A percentile compares a stretch with the other conserved stretches of the same genome.
Evolutionary conservation across 2,888 invertebrate species (phyloP).

Genomic region (Drosophila borealis): DNA sequence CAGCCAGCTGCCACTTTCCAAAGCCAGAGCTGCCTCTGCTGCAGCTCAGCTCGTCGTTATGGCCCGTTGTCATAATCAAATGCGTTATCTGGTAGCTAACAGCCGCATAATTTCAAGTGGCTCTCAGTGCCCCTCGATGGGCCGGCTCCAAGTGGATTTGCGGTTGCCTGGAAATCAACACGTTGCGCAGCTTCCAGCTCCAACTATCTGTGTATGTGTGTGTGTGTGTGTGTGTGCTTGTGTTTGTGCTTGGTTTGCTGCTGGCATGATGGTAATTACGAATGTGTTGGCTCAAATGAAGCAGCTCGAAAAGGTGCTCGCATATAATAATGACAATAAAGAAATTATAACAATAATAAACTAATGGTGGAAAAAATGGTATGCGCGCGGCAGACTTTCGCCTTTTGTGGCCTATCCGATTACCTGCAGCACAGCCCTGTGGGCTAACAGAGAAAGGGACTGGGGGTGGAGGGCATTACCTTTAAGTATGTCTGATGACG

Average conservation of each 20-base stretch:
- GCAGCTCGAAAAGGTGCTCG: slow-evolving; percentile 60
- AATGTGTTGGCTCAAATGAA: slow-evolving; percentile 65
- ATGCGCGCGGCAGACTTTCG: slow-evolving; percentile 62
- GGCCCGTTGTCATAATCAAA: slow-evolving; percentile 76
- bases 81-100: slow-evolving; percentile 82
- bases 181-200: slow-evolving; percentile 42
- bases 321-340: slow-evolving; percentile 76
- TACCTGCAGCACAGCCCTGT: slow-evolving; percentile 57
- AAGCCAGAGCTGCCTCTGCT: slow-evolving; percentile 24
- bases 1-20: slow-evolving; percentile 52
- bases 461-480: slow-evolving; percentile 13
- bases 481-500: slow-evolving; percentile 36
- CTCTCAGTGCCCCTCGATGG: slow-evolving; percentile 52
- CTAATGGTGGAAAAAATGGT: slow-evolving; percentile 69
- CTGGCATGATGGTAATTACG: slow-evolving; percentile 71
- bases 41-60: slow-evolving; percentile 43
- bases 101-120: slow-evolving; percentile 80
- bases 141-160: slow-evolving; percentile 74
- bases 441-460: slow-evolving; percentile 25
- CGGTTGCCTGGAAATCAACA: slow-evolving; percentile 75
- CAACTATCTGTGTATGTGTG: background rate
- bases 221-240: slow-evolving; percentile 9
- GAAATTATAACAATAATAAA: slow-evolving; percentile 79
- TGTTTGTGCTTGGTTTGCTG: slow-evolving; percentile 22
- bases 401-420: slow-evolving; percentile 73